Evolutionary conservation across 2,888 invertebrate species (phyloP).

Genomic region (Uropetala carovei): DNA sequence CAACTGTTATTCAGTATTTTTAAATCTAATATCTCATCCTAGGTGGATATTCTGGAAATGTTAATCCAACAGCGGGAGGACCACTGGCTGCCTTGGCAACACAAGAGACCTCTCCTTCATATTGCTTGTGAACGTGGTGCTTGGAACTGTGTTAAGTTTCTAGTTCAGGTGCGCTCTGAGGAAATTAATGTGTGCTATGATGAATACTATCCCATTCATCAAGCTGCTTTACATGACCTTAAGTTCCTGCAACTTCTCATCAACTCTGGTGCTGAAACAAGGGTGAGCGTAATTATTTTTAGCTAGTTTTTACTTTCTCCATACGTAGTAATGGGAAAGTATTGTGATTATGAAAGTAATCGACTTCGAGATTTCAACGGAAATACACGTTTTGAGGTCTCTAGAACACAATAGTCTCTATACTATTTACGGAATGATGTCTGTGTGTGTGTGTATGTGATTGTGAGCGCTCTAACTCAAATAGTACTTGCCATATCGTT

Average conservation of each 20-base stretch:
- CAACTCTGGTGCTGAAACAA: constrained; percentile 83
- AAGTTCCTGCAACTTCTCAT: constrained; percentile 82
- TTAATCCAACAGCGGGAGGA: constrained; percentile 83
- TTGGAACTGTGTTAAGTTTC: constrained; percentile 83
- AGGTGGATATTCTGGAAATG: constrained; percentile 80
- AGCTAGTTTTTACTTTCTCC: too few relatives aligned
- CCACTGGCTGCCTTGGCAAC: constrained; percentile 80
- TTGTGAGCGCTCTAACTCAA: too few relatives aligned
- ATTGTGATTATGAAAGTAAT: too few relatives aligned
- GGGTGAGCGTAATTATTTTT: constrained; percentile 71
- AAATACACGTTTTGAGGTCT: too few relatives aligned
- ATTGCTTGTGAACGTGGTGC: constrained; percentile 84
- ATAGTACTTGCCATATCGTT: too few relatives aligned
- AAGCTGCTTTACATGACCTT: constrained; percentile 84
- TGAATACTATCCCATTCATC: constrained; percentile 88
- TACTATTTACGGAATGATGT: too few relatives aligned
- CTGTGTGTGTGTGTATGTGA: too few relatives aligned
- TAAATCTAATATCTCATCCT: constrained; percentile 65
- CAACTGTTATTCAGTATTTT: background rate
- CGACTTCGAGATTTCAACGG: too few relatives aligned
- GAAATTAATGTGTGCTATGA: constrained; percentile 85
- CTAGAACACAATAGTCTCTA: too few relatives aligned
- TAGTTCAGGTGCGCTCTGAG: constrained; percentile 81
- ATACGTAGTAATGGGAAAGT: too few relatives aligned
- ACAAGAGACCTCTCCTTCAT: constrained; percentile 79